phyloP scores from a whole-genome alignment of 1,140 invertebrate species.

The Heliothis subflexa region DNA sequence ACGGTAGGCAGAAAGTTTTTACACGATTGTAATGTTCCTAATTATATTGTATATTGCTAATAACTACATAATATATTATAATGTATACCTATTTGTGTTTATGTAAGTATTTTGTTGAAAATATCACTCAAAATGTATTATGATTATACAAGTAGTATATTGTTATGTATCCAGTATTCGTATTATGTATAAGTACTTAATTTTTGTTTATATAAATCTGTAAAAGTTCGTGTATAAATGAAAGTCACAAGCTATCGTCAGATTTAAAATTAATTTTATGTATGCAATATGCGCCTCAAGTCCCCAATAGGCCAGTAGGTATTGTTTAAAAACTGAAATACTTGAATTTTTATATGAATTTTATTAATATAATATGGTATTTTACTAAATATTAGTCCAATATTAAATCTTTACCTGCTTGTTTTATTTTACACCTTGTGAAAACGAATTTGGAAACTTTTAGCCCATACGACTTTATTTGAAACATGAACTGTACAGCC shows the following conservation, averaged over 20 bases:
- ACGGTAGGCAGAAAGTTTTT: background rate
- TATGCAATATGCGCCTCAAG: constrained; percentile 9
- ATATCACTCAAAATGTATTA: background rate
- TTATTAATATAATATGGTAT: constrained; percentile 86
- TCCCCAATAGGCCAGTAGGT: constrained; percentile 62
- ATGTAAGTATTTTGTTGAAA: constrained; percentile 11
- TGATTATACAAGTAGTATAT: constrained; percentile 17
- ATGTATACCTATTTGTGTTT: background rate
- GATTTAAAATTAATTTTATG: background rate
- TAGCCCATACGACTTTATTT: too few relatives aligned
- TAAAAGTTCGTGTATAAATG: constrained; percentile 7
- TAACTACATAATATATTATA: background rate
- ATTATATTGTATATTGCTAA: constrained; percentile 21
- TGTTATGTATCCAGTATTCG: constrained; percentile 7
- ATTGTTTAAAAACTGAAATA: constrained; percentile 82
- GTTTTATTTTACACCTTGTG: constrained; percentile 69
- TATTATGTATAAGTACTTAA: constrained; percentile 47
- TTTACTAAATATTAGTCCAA: constrained; percentile 86
- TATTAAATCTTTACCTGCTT: constrained; percentile 82
- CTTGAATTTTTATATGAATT: constrained; percentile 86
- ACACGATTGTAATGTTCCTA: constrained; percentile 46
- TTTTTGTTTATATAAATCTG: constrained; percentile 35
- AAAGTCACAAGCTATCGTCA: background rate
- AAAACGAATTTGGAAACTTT: too few relatives aligned
- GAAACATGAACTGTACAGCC: too few relatives aligned